phyloP scores from a whole-genome alignment of 2,797 vertebrate species.

The Onychomys torridus region DNA sequence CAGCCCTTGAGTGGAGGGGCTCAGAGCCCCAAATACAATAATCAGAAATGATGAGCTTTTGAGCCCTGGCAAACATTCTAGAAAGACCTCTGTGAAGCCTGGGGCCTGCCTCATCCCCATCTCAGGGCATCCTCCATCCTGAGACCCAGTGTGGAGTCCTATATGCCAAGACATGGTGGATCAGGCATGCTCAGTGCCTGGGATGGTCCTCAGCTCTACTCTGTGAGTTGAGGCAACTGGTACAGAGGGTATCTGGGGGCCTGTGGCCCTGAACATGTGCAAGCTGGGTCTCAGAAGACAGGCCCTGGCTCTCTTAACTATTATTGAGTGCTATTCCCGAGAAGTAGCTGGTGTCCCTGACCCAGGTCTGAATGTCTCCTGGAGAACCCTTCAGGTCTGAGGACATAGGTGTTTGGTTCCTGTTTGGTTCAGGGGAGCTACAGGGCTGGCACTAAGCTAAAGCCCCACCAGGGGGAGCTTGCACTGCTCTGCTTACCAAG shows the following conservation, averaged over 20 bases:
- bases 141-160: not conserved
- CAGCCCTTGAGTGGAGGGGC: not conserved
- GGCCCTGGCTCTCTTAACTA: not conserved
- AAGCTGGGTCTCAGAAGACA: not conserved
- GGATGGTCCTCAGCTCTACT: not conserved
- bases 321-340: not conserved
- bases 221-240: not conserved
- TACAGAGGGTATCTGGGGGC: not conserved
- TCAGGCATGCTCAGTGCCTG: not conserved
- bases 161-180: not conserved
- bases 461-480: not conserved
- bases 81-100: not conserved
- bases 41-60: not conserved
- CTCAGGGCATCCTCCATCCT: not conserved
- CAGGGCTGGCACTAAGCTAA: no score
- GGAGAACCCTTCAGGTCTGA: not conserved
- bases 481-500: not conserved
- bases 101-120: not conserved
- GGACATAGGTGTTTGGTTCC: not conserved
- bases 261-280: not conserved
- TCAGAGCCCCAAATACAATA: not conserved
- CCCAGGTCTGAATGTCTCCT: not conserved
- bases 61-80: not conserved
- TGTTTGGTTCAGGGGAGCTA: not conserved
- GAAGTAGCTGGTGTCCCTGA: not conserved